Conservation (phyloP, 2,888 invertebrate species). For the Loripinus fragilis region DNA sequence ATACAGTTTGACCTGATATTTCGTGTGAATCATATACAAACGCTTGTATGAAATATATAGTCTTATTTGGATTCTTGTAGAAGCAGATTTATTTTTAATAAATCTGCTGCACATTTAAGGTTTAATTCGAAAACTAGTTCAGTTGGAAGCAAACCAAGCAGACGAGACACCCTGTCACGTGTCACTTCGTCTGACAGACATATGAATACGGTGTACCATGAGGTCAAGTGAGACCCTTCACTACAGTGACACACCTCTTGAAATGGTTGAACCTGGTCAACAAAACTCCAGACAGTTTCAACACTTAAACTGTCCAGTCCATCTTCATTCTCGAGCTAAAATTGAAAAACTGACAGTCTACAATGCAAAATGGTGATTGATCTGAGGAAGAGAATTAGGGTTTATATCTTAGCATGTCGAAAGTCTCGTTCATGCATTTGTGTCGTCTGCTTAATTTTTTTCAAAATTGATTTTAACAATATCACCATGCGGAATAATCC, state of each 20-base stretch:
- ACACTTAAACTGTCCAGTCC: neutral
- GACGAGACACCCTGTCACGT: neutral
- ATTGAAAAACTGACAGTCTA: neutral
- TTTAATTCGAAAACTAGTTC: too few relatives aligned
- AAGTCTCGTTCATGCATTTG: too few relatives aligned
- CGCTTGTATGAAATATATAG: too few relatives aligned
- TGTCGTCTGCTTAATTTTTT: too few relatives aligned
- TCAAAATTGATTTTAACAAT: too few relatives aligned
- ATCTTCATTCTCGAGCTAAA: neutral
- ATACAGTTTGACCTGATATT: too few relatives aligned
- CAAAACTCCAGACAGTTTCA: conserved; percentile 4
- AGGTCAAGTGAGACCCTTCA: conserved; percentile 1
- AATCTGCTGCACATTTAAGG: too few relatives aligned
- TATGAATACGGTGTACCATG: neutral
- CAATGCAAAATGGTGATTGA: conserved; percentile 4
- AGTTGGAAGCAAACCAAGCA: neutral
- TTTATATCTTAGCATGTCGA: too few relatives aligned
- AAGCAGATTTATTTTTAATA: too few relatives aligned
- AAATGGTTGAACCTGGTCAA: neutral
- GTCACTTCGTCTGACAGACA: neutral
- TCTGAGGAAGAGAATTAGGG: neutral
- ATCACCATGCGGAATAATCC: too few relatives aligned
- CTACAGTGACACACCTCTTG: neutral
- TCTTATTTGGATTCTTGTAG: too few relatives aligned
- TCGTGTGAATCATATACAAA: too few relatives aligned